These are phyloP conservation scores for Nipponia nippon DNA, from an alignment of 2,113 vertebrate genomes.

Conservation along the genomic window DNA sequence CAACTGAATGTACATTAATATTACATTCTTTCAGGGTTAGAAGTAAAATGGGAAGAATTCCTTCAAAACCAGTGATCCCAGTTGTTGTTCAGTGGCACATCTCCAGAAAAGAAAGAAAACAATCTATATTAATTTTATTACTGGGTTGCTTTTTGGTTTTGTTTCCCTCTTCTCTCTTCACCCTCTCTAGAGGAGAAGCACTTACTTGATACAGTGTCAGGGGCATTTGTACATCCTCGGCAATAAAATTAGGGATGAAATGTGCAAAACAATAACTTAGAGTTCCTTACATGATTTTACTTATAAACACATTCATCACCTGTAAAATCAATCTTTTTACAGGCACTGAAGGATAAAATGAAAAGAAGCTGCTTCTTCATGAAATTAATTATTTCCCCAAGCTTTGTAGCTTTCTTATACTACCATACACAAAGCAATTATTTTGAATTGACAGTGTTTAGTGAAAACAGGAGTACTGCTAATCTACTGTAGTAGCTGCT, in stretches of 20 bases:
- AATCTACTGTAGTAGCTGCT: neutral
- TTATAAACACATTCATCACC: neutral
- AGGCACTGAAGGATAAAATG: slow-evolving; percentile 28
- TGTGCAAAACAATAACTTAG: neutral
- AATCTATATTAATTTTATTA: neutral
- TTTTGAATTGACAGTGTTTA: neutral
- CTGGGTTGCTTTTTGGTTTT: neutral
- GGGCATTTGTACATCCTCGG: neutral
- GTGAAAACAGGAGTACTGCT: neutral
- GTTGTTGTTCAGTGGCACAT: neutral
- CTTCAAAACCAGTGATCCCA: neutral
- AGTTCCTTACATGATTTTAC: neutral
- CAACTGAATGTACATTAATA: neutral
- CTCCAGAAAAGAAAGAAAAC: neutral
- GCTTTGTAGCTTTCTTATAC: neutral
- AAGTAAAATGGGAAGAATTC: neutral
- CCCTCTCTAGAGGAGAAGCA: neutral
- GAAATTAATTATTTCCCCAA: slow-evolving; percentile 22
- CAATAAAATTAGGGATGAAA: slow-evolving; percentile 1
- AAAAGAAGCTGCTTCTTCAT: neutral
- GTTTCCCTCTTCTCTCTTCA: neutral
- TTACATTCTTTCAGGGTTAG: neutral
- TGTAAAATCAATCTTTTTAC: slow-evolving; percentile 31
- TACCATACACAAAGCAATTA: neutral
- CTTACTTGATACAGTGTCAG: neutral